phyloP scores from a whole-genome alignment of 1,140 invertebrate genomes.

The Hylaeus anthracinus region DNA sequence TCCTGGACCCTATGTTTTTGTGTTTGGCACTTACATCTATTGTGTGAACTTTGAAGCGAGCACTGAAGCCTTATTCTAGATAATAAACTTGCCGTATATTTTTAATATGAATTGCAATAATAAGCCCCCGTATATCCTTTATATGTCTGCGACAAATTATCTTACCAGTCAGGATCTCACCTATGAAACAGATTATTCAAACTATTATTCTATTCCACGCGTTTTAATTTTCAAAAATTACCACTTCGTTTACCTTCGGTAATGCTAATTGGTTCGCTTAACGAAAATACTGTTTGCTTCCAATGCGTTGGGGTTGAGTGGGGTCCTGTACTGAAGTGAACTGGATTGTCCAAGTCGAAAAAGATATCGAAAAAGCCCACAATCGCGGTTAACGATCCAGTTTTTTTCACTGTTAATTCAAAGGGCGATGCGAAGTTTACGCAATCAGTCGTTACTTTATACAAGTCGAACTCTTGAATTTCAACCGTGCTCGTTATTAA shows the following conservation, averaged over 20 bases:
- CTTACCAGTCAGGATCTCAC: constrained; percentile 83
- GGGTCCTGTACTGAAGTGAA: constrained; percentile 89
- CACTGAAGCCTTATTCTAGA: constrained; percentile 69
- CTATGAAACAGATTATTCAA: constrained; percentile 74
- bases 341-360: constrained; percentile 87
- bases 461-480: constrained; percentile 89
- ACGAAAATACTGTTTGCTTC: constrained; percentile 98
- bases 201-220: constrained; percentile 2
- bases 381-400: constrained; percentile 91
- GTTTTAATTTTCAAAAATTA: constrained; percentile 17
- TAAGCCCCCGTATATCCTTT: constrained; percentile 83
- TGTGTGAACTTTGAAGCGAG: constrained; percentile 17
- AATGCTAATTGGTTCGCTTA: constrained; percentile 87
- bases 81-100: constrained; percentile 75
- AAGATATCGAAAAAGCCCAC: constrained; percentile 97
- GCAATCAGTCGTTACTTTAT: constrained; percentile 90
- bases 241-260: constrained; percentile 83
- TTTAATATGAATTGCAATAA: constrained; percentile 80
- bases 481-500: constrained; percentile 88
- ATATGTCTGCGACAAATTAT: constrained; percentile 84
- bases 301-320: constrained; percentile 92
- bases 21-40: constrained; percentile 56
- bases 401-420: constrained; percentile 85
- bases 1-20: constrained; percentile 54
- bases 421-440: constrained; percentile 92